These are phyloP conservation scores for Dasypus novemcinctus DNA, from an alignment of 2,113 vertebrate species.

Conservation along the genomic window DNA sequence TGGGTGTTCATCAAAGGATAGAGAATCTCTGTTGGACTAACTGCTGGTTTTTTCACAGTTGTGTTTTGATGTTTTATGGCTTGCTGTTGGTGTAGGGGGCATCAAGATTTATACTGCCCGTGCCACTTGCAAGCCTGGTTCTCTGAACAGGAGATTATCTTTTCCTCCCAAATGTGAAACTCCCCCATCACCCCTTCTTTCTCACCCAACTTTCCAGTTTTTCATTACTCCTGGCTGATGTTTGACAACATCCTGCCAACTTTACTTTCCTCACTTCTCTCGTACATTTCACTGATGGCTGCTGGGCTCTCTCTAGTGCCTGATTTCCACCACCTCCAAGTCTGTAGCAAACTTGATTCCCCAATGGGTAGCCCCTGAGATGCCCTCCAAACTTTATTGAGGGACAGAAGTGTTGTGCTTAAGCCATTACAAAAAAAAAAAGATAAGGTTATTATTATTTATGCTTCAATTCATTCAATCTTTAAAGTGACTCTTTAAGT, in stretches of 20 bases:
- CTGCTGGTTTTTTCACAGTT: neutral
- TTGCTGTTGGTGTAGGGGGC: neutral
- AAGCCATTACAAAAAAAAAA: neutral
- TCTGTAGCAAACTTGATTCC: neutral
- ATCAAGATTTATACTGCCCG: neutral
- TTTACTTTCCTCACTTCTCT: neutral
- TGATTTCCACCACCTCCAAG: neutral
- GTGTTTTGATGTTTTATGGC: neutral
- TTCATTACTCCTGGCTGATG: neutral
- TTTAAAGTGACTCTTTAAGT: neutral
- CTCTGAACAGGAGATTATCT: neutral
- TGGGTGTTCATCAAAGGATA: neutral
- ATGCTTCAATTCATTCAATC: neutral
- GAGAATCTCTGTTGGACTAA: neutral
- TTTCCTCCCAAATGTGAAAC: neutral
- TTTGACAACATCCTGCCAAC: neutral
- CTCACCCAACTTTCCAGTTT: neutral
- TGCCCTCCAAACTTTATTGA: neutral
- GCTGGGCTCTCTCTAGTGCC: neutral
- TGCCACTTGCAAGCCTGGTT: neutral
- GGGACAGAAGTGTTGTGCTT: neutral
- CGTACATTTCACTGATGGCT: too few species aligned
- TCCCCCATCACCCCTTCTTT: neutral
- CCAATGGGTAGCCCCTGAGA: neutral
- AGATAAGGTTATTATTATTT: too few species aligned